phyloP scores from a whole-genome alignment of 2,888 invertebrate species.

The Entomobrya proxima region DNA sequence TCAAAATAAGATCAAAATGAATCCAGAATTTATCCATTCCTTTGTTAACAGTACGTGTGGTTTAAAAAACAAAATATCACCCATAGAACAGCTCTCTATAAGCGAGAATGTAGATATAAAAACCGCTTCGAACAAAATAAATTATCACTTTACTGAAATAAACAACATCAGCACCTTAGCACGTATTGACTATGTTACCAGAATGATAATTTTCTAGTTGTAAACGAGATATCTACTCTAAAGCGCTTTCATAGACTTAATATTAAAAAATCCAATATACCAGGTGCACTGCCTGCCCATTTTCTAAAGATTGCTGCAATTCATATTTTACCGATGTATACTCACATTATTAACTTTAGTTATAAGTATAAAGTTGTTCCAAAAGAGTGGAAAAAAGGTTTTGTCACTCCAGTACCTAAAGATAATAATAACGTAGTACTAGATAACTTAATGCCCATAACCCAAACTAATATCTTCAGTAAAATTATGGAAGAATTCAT shows the following conservation, averaged over 20 bases:
- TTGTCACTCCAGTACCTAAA: not conserved
- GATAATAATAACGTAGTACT: not conserved
- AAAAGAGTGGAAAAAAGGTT: not conserved
- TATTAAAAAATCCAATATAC: not conserved
- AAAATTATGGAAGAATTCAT: too few species aligned
- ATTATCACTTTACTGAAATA: too few species aligned
- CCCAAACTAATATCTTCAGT: too few species aligned
- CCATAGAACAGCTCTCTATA: too few species aligned
- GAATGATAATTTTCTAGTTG: not conserved
- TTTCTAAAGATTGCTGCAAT: not conserved
- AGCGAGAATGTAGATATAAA: not conserved
- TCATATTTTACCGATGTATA: not conserved
- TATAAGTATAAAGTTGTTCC: not conserved
- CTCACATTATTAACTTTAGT: too few species aligned
- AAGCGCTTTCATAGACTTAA: not conserved
- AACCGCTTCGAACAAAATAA: not conserved
- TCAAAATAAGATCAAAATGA: too few species aligned
- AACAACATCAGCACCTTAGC: not conserved
- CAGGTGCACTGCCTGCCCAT: too few species aligned
- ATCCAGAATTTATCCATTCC: too few species aligned
- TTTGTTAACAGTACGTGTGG: too few species aligned
- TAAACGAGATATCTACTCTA: not conserved
- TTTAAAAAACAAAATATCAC: too few species aligned
- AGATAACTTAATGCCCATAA: not conserved
- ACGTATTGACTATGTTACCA: not conserved